phyloP scores from a whole-genome alignment of 2,113 vertebrate species.

The Sturnira hondurensis region DNA sequence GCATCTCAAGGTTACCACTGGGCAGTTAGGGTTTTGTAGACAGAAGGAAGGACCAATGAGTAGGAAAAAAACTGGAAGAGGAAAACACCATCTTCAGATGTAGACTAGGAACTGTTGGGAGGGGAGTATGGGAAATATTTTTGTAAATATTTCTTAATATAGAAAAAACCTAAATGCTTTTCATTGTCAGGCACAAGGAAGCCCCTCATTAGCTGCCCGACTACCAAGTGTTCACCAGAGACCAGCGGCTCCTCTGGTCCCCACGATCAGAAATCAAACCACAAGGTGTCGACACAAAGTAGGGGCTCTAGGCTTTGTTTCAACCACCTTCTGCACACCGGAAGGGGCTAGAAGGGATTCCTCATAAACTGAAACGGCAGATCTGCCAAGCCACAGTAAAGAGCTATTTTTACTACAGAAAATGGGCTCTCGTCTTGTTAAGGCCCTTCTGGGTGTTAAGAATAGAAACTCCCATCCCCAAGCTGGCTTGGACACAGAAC shows the following conservation, averaged over 20 bases:
- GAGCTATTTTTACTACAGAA: background rate
- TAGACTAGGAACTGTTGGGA: background rate
- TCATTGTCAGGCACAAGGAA: background rate
- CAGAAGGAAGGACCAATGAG: background rate
- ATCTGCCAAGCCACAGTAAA: background rate
- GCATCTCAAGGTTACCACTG: background rate
- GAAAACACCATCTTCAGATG: background rate
- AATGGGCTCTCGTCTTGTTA: background rate
- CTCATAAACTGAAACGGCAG: background rate
- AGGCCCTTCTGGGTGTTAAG: background rate
- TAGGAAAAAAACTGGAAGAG: background rate
- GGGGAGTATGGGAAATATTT: background rate
- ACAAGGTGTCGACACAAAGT: background rate
- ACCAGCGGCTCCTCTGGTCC: background rate
- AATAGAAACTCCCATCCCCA: background rate
- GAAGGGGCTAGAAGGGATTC: background rate
- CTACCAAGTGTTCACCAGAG: background rate
- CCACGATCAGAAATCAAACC: background rate
- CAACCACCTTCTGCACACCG: background rate
- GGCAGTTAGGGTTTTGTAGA: background rate
- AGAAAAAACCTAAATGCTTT: background rate
- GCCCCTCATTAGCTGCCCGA: background rate
- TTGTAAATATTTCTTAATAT: background rate
- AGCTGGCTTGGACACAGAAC: background rate
- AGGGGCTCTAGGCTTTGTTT: background rate